phyloP scores from a whole-genome alignment of 2,797 vertebrate genomes.

The Pseudopleuronectes americanus region DNA sequence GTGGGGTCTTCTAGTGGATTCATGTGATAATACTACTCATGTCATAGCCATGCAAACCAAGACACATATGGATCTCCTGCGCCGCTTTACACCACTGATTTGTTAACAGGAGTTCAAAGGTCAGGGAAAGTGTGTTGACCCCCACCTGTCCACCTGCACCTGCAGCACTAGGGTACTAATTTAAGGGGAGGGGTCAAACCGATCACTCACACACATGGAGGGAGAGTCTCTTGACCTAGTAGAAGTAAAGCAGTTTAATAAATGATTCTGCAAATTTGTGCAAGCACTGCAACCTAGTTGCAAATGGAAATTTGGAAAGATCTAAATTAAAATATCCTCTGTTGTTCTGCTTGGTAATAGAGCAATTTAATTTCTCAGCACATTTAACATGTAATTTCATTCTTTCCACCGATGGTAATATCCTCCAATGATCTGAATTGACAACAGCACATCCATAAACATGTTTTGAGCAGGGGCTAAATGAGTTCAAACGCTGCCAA shows the following conservation, averaged over 20 bases:
- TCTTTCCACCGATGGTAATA: conserved; percentile 33
- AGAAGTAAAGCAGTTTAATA: conserved; percentile 11
- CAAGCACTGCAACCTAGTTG: conserved; percentile 12
- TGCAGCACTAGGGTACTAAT: conserved; percentile 17
- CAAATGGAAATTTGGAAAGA: conserved; percentile 41
- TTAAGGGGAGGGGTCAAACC: conserved; percentile 46
- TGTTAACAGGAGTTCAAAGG: conserved; percentile 73
- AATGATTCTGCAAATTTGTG: conserved; percentile 16
- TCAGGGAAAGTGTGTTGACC: conserved; percentile 31
- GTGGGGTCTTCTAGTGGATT: background rate
- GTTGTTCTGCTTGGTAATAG: conserved; percentile 33
- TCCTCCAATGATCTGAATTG: conserved; percentile 37
- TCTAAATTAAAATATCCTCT: conserved; percentile 59
- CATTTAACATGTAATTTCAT: conserved; percentile 40
- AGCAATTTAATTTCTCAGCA: conserved; percentile 42
- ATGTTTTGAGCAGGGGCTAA: conserved; percentile 17
- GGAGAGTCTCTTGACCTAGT: background rate
- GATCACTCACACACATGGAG: conserved; percentile 43
- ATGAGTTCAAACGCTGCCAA: conserved; percentile 21
- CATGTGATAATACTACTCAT: conserved; percentile 29
- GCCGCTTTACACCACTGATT: conserved; percentile 49
- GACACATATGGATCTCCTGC: conserved; percentile 47
- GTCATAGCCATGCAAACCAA: conserved; percentile 49
- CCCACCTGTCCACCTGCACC: background rate
- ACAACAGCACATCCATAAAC: conserved; percentile 12